Conservation (phyloP, 2,888 invertebrate genomes). For the Sminthurinus aureus region DNA sequence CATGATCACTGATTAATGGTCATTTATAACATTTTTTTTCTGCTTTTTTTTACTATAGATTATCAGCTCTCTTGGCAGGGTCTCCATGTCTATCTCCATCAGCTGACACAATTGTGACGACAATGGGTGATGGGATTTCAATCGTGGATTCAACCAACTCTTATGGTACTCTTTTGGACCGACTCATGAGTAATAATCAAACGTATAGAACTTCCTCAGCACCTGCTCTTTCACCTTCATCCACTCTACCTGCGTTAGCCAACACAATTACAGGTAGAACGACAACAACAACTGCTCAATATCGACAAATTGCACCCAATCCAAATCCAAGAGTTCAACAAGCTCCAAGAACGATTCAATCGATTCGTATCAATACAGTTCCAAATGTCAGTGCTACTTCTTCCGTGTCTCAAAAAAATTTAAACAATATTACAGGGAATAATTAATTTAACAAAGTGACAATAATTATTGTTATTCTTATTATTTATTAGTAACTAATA, state of each 20-base stretch:
- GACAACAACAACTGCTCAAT: constrained; percentile 47
- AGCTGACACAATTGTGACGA: constrained; percentile 65
- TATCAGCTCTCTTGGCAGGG: constrained; percentile 70
- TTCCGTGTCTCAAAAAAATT: not conserved
- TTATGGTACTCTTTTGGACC: constrained; percentile 55
- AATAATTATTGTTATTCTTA: no score
- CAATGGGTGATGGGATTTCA: constrained; percentile 64
- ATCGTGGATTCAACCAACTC: constrained; percentile 39
- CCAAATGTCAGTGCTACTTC: constrained; percentile 23
- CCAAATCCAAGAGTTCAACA: no score
- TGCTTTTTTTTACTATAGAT: constrained; percentile 60
- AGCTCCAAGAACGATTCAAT: constrained; percentile 34
- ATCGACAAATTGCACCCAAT: not conserved
- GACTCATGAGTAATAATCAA: constrained; percentile 41
- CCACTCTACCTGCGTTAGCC: constrained; percentile 55
- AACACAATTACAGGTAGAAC: constrained; percentile 31
- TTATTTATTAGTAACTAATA: no score
- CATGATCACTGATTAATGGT: no score
- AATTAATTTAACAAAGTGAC: no score
- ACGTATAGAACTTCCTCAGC: constrained; percentile 57
- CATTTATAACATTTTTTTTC: no score
- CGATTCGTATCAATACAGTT: constrained; percentile 46
- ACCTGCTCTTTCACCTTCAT: constrained; percentile 55
- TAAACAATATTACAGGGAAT: not conserved
- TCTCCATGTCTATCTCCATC: constrained; percentile 69